Conservation (phyloP, 2,888 invertebrate species). For the Neoaliturus tenellus region DNA sequence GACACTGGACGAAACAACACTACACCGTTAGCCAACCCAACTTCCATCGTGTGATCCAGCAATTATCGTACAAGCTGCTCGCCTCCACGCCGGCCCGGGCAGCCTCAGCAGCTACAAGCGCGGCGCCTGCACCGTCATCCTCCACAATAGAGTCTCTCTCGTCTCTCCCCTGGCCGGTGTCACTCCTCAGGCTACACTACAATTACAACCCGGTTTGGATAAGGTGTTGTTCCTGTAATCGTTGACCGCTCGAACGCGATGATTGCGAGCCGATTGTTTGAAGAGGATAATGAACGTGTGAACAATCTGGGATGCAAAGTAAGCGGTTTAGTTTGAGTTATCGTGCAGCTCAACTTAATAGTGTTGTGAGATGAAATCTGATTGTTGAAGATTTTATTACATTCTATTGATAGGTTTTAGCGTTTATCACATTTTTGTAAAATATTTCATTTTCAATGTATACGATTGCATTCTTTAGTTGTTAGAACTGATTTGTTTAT, state of each 20-base stretch:
- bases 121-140: slow-evolving; percentile 51
- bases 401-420: too few species aligned
- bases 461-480: too few species aligned
- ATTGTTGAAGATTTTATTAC: too few species aligned
- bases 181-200: neutral
- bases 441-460: too few species aligned
- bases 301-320: too few species aligned
- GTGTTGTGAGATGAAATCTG: too few species aligned
- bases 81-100: neutral
- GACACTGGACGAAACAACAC: too few species aligned
- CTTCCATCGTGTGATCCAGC: neutral
- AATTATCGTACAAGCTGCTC: neutral
- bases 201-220: neutral
- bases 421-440: too few species aligned
- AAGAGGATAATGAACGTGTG: neutral
- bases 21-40: neutral
- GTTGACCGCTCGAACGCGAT: neutral
- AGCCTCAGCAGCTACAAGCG: neutral
- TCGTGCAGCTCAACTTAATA: too few species aligned
- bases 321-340: too few species aligned
- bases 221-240: slow-evolving; percentile 12
- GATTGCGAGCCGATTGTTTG: neutral
- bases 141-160: slow-evolving; percentile 23
- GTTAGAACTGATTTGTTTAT: too few species aligned
- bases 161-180: neutral